phyloP scores from a whole-genome alignment of 1,140 invertebrate species.

The Ceratina japonica region DNA sequence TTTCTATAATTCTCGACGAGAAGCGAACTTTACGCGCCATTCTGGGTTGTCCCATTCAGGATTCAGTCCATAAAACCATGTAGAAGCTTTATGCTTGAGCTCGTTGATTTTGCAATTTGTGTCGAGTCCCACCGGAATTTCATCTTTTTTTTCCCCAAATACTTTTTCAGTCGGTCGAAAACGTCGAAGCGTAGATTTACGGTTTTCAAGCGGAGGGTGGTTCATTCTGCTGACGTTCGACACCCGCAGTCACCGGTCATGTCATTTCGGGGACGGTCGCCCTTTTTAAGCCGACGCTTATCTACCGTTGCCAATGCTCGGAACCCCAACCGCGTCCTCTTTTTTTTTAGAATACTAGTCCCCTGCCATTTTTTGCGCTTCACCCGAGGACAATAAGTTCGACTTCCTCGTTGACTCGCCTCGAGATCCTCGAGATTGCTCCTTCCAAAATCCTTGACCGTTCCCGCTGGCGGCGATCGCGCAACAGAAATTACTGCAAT shows the following conservation, averaged over 20 bases:
- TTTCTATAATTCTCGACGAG: too few species aligned
- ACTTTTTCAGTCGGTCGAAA: constrained; percentile 15
- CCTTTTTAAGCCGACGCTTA: constrained; percentile 52
- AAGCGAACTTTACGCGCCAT: too few species aligned
- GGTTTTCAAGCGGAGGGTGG: too few species aligned
- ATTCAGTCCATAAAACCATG: too few species aligned
- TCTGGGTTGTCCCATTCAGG: too few species aligned
- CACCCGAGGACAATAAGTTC: constrained; percentile 65
- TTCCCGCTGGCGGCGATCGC: not conserved
- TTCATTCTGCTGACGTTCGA: constrained; percentile 72
- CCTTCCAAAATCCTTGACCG: not conserved
- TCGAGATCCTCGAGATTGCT: not conserved
- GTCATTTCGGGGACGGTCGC: constrained; percentile 34
- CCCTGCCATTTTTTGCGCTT: constrained; percentile 37
- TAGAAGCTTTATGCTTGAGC: not conserved
- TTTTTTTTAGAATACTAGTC: constrained; percentile 41
- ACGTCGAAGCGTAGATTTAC: constrained; percentile 44
- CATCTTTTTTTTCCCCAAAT: not conserved
- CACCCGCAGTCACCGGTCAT: not conserved
- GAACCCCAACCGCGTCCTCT: constrained; percentile 62
- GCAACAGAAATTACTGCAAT: not conserved
- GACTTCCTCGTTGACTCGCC: constrained; percentile 53
- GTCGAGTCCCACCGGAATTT: not conserved
- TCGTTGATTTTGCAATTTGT: not conserved
- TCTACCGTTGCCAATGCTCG: constrained; percentile 63